phyloP scores from a whole-genome alignment of 1,140 invertebrate species.

The Platorchestia sp. region DNA sequence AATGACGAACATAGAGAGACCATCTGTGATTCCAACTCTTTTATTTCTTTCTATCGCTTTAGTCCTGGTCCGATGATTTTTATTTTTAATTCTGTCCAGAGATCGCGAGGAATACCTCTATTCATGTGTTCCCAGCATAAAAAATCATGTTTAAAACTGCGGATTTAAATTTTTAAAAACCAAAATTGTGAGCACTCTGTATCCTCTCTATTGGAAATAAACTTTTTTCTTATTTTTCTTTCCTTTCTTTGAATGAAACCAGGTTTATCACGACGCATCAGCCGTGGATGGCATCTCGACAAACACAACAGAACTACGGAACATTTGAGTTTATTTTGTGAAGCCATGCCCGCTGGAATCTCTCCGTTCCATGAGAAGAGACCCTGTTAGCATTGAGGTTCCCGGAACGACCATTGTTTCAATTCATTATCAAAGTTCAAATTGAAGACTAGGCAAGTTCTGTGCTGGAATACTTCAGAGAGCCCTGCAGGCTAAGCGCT shows the following conservation, averaged over 20 bases:
- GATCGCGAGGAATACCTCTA: no score
- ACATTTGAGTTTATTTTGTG: neutral
- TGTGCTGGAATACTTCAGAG: neutral
- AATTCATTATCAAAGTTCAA: constrained; percentile 10
- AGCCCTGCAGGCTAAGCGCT: neutral
- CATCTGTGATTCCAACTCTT: no score
- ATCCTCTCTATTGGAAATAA: no score
- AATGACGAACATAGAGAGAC: neutral
- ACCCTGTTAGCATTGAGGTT: neutral
- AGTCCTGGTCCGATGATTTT: no score
- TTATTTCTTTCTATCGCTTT: no score
- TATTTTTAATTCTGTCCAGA: no score
- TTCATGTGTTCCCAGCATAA: no score
- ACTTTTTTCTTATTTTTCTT: no score
- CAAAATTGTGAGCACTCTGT: no score
- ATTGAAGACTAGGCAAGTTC: neutral
- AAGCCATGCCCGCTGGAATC: neutral
- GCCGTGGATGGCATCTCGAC: neutral
- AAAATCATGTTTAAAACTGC: no score
- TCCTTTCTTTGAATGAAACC: neutral
- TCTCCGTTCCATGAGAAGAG: neutral
- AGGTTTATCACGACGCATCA: neutral
- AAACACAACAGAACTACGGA: neutral
- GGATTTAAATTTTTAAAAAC: no score
- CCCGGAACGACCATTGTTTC: neutral